Percentiles rank a stretch among this genome's conserved stretches.
Evolutionary conservation across 2,888 invertebrate genomes (phyloP).

Genomic region (Diloba caeruleocephala): DNA sequence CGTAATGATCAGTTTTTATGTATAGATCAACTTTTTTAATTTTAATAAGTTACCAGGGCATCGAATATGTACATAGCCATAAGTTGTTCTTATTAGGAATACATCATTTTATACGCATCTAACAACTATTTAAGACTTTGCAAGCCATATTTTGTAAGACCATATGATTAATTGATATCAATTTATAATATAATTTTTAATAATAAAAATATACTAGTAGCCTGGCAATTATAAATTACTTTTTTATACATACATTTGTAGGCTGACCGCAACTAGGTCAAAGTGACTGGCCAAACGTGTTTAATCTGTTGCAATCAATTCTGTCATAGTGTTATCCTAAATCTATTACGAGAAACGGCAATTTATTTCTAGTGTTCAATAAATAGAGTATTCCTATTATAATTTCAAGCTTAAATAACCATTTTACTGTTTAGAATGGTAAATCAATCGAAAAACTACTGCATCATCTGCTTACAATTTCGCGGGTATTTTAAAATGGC

Average conservation of each 20-base stretch:
- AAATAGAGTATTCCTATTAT: slow-evolving; percentile 43
- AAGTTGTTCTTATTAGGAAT: too few species aligned
- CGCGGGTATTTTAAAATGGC: slow-evolving; percentile 66
- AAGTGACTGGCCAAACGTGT: slow-evolving; percentile 48
- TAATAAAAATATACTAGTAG: slow-evolving; percentile 11
- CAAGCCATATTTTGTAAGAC: slow-evolving; percentile 18
- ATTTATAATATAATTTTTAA: slow-evolving; percentile 24
- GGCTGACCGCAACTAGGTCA: slow-evolving; percentile 37
- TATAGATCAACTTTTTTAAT: slow-evolving; percentile 16
- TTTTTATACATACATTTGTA: slow-evolving; percentile 36
- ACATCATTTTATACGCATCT: too few species aligned
- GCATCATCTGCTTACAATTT: slow-evolving; percentile 70
- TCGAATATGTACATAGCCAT: neutral
- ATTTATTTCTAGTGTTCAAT: slow-evolving; percentile 40
- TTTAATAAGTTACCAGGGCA: slow-evolving; percentile 36
- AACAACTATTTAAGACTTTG: slow-evolving; percentile 4
- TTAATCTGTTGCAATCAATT: slow-evolving; percentile 56
- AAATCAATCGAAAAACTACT: slow-evolving; percentile 57
- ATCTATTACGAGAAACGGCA: slow-evolving; percentile 50
- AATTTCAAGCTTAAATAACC: slow-evolving; percentile 49
- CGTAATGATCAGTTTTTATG: slow-evolving; percentile 50
- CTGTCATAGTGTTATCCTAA: slow-evolving; percentile 54
- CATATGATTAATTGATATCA: slow-evolving; percentile 21
- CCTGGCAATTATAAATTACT: slow-evolving; percentile 25
- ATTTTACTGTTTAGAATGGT: slow-evolving; percentile 49